Evolutionary conservation across 2,113 vertebrate genomes (phyloP).

Genomic region (Hyperoodon ampullatus): DNA sequence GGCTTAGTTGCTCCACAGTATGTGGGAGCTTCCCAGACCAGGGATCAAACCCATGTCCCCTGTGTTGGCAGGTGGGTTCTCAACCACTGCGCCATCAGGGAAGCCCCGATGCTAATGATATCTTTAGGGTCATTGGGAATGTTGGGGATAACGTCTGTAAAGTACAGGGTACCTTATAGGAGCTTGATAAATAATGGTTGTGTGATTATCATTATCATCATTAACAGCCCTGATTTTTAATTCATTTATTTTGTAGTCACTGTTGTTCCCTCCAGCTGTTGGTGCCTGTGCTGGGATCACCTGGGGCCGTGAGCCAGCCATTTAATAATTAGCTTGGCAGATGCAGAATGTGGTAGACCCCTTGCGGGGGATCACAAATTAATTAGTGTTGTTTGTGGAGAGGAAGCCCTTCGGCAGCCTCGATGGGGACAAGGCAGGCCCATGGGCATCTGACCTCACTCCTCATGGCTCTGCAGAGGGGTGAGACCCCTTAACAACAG

Average conservation of each 20-base stretch:
- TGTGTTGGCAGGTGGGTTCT: no score
- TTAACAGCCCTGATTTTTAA: background rate
- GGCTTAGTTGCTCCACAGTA: no score
- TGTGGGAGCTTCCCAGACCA: no score
- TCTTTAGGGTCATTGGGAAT: background rate
- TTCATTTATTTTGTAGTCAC: background rate
- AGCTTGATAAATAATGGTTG: background rate
- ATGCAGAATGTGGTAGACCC: conserved; percentile 70
- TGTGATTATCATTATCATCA: background rate
- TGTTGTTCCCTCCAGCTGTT: conserved; percentile 50
- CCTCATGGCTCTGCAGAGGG: background rate
- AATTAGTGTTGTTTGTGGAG: conserved; percentile 75
- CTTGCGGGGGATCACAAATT: conserved; percentile 84
- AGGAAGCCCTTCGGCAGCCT: background rate
- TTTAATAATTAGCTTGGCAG: conserved; percentile 85
- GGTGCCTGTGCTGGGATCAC: background rate
- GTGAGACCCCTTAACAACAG: background rate
- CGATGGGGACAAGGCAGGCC: background rate
- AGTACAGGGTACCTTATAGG: background rate
- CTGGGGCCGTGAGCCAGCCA: background rate
- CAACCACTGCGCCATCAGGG: no score
- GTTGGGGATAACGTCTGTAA: background rate
- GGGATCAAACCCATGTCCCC: no score
- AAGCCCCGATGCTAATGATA: background rate
- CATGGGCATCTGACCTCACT: background rate